Evolutionary conservation across 2,888 invertebrate genomes (phyloP).

Genomic region (Yponomeuta sedellus): DNA sequence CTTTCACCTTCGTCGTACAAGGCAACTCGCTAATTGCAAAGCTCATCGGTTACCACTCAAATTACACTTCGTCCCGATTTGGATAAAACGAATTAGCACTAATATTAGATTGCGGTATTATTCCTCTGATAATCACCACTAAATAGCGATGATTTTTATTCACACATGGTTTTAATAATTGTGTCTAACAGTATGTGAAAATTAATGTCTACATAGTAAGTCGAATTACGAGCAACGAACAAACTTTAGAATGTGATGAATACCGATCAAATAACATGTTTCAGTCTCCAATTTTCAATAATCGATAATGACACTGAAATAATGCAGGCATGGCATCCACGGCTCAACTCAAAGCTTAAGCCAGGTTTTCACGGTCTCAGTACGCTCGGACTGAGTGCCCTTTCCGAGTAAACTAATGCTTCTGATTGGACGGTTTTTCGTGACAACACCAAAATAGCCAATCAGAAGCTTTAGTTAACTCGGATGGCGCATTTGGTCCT

Average conservation of each 20-base stretch:
- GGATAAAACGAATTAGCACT: constrained; percentile 4
- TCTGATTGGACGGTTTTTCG: too few species aligned
- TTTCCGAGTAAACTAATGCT: too few species aligned
- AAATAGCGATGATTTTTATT: not conserved
- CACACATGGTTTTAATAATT: not conserved
- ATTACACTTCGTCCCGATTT: constrained; percentile 28
- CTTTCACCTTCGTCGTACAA: constrained; percentile 48
- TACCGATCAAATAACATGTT: not conserved
- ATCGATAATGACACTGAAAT: not conserved
- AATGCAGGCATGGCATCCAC: not conserved
- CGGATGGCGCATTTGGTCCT: too few species aligned
- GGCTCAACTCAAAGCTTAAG: not conserved
- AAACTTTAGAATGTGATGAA: not conserved
- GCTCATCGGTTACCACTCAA: constrained; percentile 43
- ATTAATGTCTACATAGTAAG: not conserved
- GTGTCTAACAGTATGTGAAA: not conserved
- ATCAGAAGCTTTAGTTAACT: too few species aligned
- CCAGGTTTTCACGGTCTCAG: too few species aligned
- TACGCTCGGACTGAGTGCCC: too few species aligned
- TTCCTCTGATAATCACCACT: not conserved
- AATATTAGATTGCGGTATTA: not conserved
- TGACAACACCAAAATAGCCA: too few species aligned
- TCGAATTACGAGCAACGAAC: not conserved
- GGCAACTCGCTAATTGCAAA: constrained; percentile 50
- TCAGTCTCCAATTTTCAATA: not conserved